phyloP scores from a whole-genome alignment of 2,888 invertebrate species.

The Capitulum mitella region DNA sequence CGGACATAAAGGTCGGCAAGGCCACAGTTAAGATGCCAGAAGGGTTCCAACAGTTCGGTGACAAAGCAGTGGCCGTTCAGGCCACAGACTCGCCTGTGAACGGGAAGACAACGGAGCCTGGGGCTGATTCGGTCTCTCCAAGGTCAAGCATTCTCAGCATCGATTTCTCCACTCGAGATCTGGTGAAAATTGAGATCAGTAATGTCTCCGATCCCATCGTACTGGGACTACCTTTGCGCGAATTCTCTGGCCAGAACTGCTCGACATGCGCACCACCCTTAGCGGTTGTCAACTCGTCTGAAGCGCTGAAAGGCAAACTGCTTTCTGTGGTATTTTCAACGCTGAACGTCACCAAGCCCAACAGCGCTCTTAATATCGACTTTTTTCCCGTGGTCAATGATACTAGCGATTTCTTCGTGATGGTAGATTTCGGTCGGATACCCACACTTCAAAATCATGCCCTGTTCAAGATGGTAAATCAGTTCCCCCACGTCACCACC shows the following conservation, averaged over 20 bases:
- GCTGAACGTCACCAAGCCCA: conserved; percentile 29
- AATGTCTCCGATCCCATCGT: neutral
- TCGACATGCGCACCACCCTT: neutral
- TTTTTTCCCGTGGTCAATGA: conserved; percentile 15
- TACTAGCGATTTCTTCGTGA: conserved; percentile 28
- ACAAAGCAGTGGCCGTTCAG: neutral
- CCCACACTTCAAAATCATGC: conserved; percentile 31
- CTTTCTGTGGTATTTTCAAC: neutral
- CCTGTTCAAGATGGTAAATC: conserved; percentile 16
- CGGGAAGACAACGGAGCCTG: neutral
- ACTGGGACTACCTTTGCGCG: neutral
- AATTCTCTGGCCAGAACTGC: neutral
- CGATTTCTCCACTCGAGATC: neutral
- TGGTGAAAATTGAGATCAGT: neutral
- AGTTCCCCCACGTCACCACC: neutral
- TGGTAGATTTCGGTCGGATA: conserved; percentile 29
- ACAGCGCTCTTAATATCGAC: conserved; percentile 29
- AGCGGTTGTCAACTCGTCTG: neutral
- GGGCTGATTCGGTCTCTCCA: neutral
- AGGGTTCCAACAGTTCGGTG: neutral
- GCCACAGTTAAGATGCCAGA: neutral
- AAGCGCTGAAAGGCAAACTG: neutral
- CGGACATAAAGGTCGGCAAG: no score
- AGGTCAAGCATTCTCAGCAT: neutral
- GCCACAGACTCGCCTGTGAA: neutral